Conservation (phyloP, 1,140 invertebrate genomes). For the Bombus balteatus region DNA sequence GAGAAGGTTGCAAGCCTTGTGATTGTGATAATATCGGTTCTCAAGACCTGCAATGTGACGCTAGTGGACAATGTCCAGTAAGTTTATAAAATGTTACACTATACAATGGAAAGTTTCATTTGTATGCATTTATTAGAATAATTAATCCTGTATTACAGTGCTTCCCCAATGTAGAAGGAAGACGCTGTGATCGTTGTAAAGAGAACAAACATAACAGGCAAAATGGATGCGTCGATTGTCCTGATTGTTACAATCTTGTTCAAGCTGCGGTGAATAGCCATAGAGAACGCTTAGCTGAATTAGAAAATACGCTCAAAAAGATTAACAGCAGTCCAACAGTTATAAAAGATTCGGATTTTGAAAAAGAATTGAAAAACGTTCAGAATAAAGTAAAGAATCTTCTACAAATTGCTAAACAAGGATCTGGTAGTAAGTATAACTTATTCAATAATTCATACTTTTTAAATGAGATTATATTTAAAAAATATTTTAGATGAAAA, state of each 20-base stretch:
- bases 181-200: constrained; percentile 95
- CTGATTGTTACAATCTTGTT: constrained; percentile 96
- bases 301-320: constrained; percentile 87
- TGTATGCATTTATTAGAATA: neutral
- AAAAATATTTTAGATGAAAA: constrained; percentile 81
- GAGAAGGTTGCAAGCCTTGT: constrained; percentile 92
- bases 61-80: constrained; percentile 91
- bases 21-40: constrained; percentile 95
- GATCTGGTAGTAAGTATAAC: constrained; percentile 84
- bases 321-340: constrained; percentile 90
- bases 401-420: constrained; percentile 87
- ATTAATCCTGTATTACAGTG: constrained; percentile 83
- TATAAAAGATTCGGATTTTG: constrained; percentile 93
- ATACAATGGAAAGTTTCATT: neutral
- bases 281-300: constrained; percentile 88
- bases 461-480: neutral
- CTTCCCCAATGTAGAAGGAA: constrained; percentile 94
- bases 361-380: constrained; percentile 88
- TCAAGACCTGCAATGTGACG: constrained; percentile 91
- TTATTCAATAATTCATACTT: constrained; percentile 5
- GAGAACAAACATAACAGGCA: constrained; percentile 95
- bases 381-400: constrained; percentile 88
- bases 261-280: constrained; percentile 94
- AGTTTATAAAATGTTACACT: constrained; percentile 60
- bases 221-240: constrained; percentile 94